phyloP scores from a whole-genome alignment of 2,797 vertebrate genomes.

The Syndactyla subalaris region DNA sequence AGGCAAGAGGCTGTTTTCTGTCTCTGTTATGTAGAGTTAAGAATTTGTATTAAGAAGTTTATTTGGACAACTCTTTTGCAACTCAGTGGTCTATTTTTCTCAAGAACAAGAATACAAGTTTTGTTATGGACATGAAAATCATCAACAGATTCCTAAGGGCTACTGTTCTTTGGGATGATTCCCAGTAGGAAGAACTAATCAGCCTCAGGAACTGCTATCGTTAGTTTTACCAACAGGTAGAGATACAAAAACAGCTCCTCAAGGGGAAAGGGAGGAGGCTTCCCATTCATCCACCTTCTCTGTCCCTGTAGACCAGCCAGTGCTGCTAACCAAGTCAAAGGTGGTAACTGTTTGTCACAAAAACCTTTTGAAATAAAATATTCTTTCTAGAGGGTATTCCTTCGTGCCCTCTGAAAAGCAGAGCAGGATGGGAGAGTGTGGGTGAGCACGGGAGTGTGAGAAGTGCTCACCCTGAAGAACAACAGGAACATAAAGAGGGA shows the following conservation, averaged over 20 bases:
- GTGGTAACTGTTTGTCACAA: not conserved
- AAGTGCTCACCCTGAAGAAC: not conserved
- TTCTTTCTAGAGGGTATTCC: not conserved
- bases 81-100: not conserved
- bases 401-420: not conserved
- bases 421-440: not conserved
- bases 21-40: not conserved
- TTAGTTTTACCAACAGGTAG: not conserved
- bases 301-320: not conserved
- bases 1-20: not conserved
- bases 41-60: not conserved
- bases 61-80: not conserved
- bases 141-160: not conserved
- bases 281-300: not conserved
- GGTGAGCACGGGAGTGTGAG: not conserved
- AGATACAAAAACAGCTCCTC: not conserved
- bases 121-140: not conserved
- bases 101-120: not conserved
- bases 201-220: not conserved
- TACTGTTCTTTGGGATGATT: not conserved
- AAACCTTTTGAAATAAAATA: not conserved
- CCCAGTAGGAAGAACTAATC: not conserved
- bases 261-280: not conserved
- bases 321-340: not conserved
- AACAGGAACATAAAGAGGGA: fast-evolving